Conservation (phyloP, 2,113 vertebrate species). For the Neotoma lepida region DNA sequence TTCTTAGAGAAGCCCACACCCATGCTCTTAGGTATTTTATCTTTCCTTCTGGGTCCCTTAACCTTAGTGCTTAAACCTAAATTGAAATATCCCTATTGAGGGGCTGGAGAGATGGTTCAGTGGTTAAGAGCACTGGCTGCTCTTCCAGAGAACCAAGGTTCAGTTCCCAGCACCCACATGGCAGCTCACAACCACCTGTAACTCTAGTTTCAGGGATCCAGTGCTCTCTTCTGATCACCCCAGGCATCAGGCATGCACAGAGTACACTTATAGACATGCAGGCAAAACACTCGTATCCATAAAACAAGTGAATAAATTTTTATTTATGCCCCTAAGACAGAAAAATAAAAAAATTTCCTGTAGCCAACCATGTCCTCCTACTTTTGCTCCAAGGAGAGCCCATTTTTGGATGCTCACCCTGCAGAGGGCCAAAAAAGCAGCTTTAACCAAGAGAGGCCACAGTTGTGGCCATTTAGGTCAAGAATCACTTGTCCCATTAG, state of each 20-base stretch:
- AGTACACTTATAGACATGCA: background rate
- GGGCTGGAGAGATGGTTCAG: background rate
- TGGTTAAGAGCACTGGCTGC: background rate
- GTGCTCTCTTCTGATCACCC: background rate
- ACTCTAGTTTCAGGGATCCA: background rate
- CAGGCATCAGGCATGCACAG: background rate
- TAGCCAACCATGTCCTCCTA: background rate
- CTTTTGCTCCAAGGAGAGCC: background rate
- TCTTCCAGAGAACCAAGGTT: background rate
- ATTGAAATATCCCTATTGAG: background rate
- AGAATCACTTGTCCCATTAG: background rate
- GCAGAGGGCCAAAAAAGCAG: background rate
- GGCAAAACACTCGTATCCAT: background rate
- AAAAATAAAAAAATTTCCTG: background rate
- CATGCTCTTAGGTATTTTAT: too few species aligned
- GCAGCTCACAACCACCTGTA: background rate
- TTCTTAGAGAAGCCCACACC: background rate
- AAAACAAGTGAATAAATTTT: background rate
- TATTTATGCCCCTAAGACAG: background rate
- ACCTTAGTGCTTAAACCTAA: background rate
- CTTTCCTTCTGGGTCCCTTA: background rate
- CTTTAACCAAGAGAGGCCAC: background rate
- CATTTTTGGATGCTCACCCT: background rate
- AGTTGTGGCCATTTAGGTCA: background rate
- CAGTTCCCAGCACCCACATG: background rate